A percentile compares a stretch with the other conserved stretches of the same genome.
Conservation (phyloP, 2,113 vertebrate genomes). For the Anguilla japonica region DNA sequence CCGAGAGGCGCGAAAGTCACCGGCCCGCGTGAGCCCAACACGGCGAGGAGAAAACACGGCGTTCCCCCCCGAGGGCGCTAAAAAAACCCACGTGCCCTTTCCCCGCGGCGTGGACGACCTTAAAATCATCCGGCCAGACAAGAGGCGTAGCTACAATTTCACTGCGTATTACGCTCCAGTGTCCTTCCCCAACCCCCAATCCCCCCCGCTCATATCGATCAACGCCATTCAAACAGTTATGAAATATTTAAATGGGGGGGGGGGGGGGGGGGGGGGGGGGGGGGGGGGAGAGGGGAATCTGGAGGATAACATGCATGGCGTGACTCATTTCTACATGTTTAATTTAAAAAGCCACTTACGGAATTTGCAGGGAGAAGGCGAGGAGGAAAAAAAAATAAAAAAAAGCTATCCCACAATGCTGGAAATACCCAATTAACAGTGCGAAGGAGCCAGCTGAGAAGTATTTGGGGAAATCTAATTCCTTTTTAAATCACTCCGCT, state of each 20-base stretch:
- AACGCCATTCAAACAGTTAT: slow-evolving; percentile 30
- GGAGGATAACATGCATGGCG: slow-evolving; percentile 26
- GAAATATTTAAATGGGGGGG: slow-evolving; percentile 36
- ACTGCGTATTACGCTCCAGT: slow-evolving; percentile 29
- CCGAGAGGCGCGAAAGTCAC: slow-evolving; percentile 32
- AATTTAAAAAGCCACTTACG: slow-evolving; percentile 38
- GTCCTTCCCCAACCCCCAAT: neutral
- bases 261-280: neutral
- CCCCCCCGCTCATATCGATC: slow-evolving; percentile 25
- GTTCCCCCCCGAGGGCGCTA: slow-evolving; percentile 26
- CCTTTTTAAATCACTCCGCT: slow-evolving; percentile 50
- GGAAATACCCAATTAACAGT: slow-evolving; percentile 52
- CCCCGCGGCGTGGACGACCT: slow-evolving; percentile 24
- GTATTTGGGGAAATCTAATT: slow-evolving; percentile 58
- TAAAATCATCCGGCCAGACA: slow-evolving; percentile 32
- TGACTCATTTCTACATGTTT: slow-evolving; percentile 38
- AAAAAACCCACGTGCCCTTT: slow-evolving; percentile 40
- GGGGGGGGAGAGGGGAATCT: slow-evolving; percentile 30
- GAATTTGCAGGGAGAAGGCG: slow-evolving; percentile 31
- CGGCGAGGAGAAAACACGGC: slow-evolving; percentile 29
- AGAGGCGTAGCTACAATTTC: slow-evolving; percentile 34
- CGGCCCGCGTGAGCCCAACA: slow-evolving; percentile 27
- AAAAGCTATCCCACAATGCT: slow-evolving; percentile 43
- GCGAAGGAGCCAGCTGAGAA: slow-evolving; percentile 40
- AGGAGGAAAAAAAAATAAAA: slow-evolving; percentile 17